phyloP scores from a whole-genome alignment of 1,140 invertebrate genomes.

The Euschistus heros region DNA sequence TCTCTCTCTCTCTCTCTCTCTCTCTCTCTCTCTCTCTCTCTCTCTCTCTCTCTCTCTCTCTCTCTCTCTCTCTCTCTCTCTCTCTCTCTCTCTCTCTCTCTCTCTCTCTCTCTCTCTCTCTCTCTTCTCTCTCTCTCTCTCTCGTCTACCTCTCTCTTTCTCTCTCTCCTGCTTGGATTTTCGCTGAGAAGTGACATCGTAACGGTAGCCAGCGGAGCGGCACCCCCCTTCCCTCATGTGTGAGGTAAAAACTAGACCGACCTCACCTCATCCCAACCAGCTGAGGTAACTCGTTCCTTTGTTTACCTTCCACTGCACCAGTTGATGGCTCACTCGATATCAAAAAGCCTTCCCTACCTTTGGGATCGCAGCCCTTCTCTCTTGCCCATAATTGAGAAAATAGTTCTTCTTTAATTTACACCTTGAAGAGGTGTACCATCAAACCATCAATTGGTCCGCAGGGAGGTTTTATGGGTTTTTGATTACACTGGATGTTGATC shows the following conservation, averaged over 20 bases:
- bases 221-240: neutral
- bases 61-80: neutral
- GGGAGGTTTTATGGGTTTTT: too few relatives aligned
- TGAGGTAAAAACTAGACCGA: slow-evolving; percentile 11
- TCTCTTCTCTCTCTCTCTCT: slow-evolving; percentile 3
- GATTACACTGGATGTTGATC: too few relatives aligned
- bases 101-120: slow-evolving; percentile 5
- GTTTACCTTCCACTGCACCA: neutral
- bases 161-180: neutral
- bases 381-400: too few relatives aligned
- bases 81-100: neutral
- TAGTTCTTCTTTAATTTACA: too few relatives aligned
- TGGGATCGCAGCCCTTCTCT: too few relatives aligned
- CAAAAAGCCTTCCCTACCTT: slow-evolving; percentile 8
- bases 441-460: too few relatives aligned
- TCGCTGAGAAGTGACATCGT: neutral
- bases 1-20: too few relatives aligned
- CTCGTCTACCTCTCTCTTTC: neutral
- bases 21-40: too few relatives aligned
- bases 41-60: too few relatives aligned
- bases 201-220: neutral
- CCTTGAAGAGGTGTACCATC: too few relatives aligned
- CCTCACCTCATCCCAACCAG: neutral
- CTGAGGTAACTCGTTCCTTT: slow-evolving; percentile 2
- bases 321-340: neutral